phyloP scores from a whole-genome alignment of 2,113 vertebrate genomes.

The Pangasianodon gigas region DNA sequence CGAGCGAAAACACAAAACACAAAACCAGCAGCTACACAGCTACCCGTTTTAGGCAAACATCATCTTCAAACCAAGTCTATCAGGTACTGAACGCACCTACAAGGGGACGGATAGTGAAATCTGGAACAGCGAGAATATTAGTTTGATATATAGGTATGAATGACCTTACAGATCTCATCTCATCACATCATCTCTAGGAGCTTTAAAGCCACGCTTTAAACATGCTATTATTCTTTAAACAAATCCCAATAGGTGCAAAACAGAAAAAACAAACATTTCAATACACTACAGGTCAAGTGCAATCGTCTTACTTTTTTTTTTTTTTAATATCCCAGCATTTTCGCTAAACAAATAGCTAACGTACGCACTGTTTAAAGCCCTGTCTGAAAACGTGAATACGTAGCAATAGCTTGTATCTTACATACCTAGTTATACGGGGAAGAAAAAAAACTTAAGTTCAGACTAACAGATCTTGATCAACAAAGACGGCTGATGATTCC shows the following conservation, averaged over 20 bases:
- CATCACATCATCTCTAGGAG: not conserved
- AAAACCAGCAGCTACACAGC: not conserved
- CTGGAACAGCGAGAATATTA: not conserved
- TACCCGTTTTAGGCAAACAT: not conserved
- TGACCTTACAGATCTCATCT: not conserved
- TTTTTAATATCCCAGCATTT: not conserved
- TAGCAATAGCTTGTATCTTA: not conserved
- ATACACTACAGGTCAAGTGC: not conserved
- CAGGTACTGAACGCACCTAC: not conserved
- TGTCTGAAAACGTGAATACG: not conserved
- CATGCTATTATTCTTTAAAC: not conserved
- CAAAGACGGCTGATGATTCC: not conserved
- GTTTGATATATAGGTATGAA: not conserved
- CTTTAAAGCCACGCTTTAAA: not conserved
- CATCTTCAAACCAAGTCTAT: not conserved
- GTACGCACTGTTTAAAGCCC: not conserved
- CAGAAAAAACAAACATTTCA: too few relatives aligned
- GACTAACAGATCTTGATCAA: not conserved
- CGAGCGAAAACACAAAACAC: constrained; percentile 8
- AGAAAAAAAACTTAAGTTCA: not conserved
- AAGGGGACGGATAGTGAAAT: not conserved
- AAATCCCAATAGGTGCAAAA: not conserved
- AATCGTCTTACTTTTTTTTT: not conserved
- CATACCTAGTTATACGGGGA: not conserved
- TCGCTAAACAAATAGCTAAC: not conserved